Conservation (phyloP, 2,888 invertebrate species). For the Branchellion lobata region DNA sequence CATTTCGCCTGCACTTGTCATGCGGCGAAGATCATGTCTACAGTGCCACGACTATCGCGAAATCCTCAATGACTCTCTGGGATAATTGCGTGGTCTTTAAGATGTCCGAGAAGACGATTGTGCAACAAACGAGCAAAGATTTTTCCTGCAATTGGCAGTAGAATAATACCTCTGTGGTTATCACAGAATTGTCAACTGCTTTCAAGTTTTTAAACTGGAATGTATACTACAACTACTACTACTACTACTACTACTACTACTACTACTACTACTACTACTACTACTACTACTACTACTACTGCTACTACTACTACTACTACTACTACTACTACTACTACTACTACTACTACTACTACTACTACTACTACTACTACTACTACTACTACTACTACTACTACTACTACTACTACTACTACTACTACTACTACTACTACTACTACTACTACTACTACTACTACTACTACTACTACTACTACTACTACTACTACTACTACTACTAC, state of each 20-base stretch:
- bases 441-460: slow-evolving; percentile 7
- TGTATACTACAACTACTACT: too few relatives aligned
- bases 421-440: slow-evolving; percentile 7
- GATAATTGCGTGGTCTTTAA: too few relatives aligned
- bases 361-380: slow-evolving; percentile 7
- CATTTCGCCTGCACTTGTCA: too few relatives aligned
- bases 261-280: slow-evolving; percentile 7
- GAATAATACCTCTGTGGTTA: too few relatives aligned
- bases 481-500: slow-evolving; percentile 7
- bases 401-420: slow-evolving; percentile 7
- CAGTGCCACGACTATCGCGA: too few relatives aligned
- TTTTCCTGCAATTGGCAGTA: too few relatives aligned
- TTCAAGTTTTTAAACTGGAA: too few relatives aligned
- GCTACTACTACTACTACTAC: slow-evolving; percentile 3
- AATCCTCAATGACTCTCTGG: too few relatives aligned
- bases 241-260: slow-evolving; percentile 7
- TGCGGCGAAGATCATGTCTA: too few relatives aligned
- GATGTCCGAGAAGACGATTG: too few relatives aligned
- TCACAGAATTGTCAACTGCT: too few relatives aligned
- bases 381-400: slow-evolving; percentile 7
- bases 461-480: slow-evolving; percentile 7
- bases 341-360: slow-evolving; percentile 7
- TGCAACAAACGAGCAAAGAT: too few relatives aligned
- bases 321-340: slow-evolving; percentile 7
- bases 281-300: slow-evolving; percentile 7